Base-by-base conservation (phyloP, 2,113 vertebrate genomes). In the Brachionichthys hirsutus region DNA sequence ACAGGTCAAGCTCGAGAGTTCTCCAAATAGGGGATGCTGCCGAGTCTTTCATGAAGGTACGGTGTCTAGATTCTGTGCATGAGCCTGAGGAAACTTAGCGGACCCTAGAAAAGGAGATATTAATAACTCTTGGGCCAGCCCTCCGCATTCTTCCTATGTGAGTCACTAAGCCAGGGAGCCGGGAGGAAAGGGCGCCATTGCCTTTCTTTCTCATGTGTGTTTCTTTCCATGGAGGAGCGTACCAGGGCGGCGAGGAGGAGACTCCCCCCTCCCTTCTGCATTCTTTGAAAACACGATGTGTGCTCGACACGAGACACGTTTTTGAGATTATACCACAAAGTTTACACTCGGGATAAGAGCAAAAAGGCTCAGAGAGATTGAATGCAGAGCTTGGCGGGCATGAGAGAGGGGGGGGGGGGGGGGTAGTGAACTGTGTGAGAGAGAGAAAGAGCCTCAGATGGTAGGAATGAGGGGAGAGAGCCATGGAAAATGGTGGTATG, bases 91-190 rank as follows among this genome's bases (percentile, higher is more conserved):
- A 89, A 91, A 90, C 70, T 82, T 87, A 81, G 80, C 73, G 51
- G 88, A 91, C 85, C 85, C 78, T 70, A 77, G 86, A 78, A 89
- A 89, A 86, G 67, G 79, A 88, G 89, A 83, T 92, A 92, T 92
- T 91, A 92, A 92, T 92, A 92, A 90, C 90, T 86, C 70, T 44
- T 9, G 40, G 72, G 76, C 86, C 88, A 56, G 55, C 90, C 90
- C 87, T 83, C 85, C 66, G 55, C 88, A 91, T 92, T 91, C 89
- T 76, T 89, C 55, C 75, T 65, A 72, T 82, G 78, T 91, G 88
- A 92, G 89, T 91, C 92, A 84, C 80, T 81, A 50, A 79, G 77
- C 75, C 75, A 79, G 73, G 66, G 73, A 82, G 85, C 63, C 41
- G 54, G 17, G 44, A 76, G 79, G 77, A 65, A 81, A 82, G 66